Evolutionary conservation across 2,888 invertebrate genomes (phyloP).

Genomic region (Platerodrilus igneus): DNA sequence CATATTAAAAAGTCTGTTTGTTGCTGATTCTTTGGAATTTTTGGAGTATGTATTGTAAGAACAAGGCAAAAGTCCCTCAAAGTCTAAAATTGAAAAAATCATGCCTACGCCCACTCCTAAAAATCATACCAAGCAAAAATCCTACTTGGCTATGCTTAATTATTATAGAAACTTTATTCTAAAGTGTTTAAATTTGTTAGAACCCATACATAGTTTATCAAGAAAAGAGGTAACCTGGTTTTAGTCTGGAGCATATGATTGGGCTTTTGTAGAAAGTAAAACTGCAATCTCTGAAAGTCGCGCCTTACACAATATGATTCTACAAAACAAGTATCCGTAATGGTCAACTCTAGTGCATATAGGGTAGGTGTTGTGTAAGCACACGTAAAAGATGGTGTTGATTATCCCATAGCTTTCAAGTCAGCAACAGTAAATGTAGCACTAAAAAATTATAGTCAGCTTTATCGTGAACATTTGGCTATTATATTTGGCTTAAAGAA

Average conservation of each 20-base stretch:
- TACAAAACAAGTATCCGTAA: too few relatives aligned
- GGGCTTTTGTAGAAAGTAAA: too few relatives aligned
- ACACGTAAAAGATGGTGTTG: background rate
- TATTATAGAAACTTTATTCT: too few relatives aligned
- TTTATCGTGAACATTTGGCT: too few relatives aligned
- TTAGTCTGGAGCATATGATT: background rate
- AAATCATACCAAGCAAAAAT: too few relatives aligned
- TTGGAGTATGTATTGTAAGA: background rate
- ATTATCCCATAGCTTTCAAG: background rate
- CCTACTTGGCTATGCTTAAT: too few relatives aligned
- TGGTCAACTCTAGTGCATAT: background rate
- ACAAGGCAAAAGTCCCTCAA: background rate
- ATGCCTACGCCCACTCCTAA: background rate
- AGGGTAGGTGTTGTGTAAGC: background rate
- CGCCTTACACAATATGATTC: too few relatives aligned
- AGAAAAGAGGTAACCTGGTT: background rate
- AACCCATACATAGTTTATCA: background rate
- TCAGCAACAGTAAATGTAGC: background rate
- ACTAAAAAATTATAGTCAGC: slow-evolving; percentile 1
- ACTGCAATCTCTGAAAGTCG: too few relatives aligned
- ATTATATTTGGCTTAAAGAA: slow-evolving; percentile 7
- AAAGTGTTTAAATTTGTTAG: too few relatives aligned
- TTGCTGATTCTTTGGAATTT: too few relatives aligned
- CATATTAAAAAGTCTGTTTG: too few relatives aligned
- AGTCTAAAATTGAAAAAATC: background rate